Base-by-base conservation (phyloP, 2,888 invertebrate species). In the Rhyacophila evoluta region DNA sequence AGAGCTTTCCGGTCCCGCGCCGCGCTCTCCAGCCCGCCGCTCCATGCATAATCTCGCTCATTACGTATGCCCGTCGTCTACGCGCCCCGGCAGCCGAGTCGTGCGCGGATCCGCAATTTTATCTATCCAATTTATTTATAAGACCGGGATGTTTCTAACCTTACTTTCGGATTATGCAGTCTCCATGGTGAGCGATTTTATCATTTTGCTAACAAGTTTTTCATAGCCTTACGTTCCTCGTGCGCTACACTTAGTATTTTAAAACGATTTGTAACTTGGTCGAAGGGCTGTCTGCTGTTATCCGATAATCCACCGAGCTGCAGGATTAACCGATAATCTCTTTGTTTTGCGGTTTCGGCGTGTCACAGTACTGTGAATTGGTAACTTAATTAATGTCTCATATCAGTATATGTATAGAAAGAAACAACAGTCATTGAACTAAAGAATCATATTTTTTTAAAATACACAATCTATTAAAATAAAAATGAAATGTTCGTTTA, bases 61-160 rank as follows among this genome's bases (percentile, higher is more conserved):
- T 55, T 55, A 55, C 19, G 55, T 55, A 55, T 55, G 55, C 55
- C 55, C 55, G 55, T 55, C 55, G 25, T 55, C 55, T 55, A 55
- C 55, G 55, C 55, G 55, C 55, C 41, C 55, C 25, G 55, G 55
- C 55, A 19, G 55, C 55, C 19, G 55, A 55, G 55, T 25, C 55
- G 55, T 55, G 55, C 55, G 55, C 55, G 55, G 55, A 55, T 55
- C 55, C 55, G 12, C 55, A 55, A 55, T 55, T 55, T 55, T 55
- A 55, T 55, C 55, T 55, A 55, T 55, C 55, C 55, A 55, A 55
- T 55, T 55, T 55, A 55, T 55, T 55, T 55, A 55, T 55, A 55
- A 55, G 55, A 55, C 55, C 55, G 55, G 55, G 55, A 55, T 55
- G 55, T 55, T 55, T 41, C 19, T 55, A 55, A 55, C 55, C 55